Conservation (phyloP, 2,113 vertebrate species). For the Origma solitaria region DNA sequence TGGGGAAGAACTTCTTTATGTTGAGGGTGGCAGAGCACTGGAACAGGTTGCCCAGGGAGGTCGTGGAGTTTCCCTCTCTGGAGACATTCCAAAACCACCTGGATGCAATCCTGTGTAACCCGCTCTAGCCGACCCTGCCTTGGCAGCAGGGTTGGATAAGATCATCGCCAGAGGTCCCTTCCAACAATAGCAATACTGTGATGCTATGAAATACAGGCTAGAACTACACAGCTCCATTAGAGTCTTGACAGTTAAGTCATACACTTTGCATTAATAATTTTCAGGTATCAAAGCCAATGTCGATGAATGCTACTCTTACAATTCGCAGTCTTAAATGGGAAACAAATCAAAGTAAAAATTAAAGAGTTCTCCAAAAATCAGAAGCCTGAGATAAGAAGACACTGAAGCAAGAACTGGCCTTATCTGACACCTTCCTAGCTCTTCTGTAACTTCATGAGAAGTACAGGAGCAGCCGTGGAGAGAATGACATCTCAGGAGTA, state of each 20-base stretch:
- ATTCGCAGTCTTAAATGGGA: not conserved
- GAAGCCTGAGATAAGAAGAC: not conserved
- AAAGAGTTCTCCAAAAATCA: not conserved
- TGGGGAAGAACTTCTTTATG: not conserved
- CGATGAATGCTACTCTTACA: not conserved
- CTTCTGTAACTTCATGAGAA: not conserved
- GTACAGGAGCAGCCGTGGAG: not conserved
- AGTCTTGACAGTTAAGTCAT: not conserved
- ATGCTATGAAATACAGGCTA: not conserved
- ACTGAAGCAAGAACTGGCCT: not conserved
- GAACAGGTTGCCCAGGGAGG: not conserved
- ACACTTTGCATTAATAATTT: not conserved
- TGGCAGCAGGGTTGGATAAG: not conserved
- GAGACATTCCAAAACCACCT: not conserved
- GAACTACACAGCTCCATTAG: not conserved
- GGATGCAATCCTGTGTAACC: fast-evolving
- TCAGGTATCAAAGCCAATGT: not conserved
- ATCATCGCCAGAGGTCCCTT: not conserved
- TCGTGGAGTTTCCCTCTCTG: not conserved
- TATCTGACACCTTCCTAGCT: not conserved
- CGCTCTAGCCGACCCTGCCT: not conserved
- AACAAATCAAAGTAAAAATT: not conserved
- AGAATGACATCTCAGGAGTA: not conserved
- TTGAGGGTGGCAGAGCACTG: not conserved
- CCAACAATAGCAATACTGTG: not conserved